Evolutionary conservation across 2,797 vertebrate species (phyloP).

Genomic region (Poeciliopsis turneri): DNA sequence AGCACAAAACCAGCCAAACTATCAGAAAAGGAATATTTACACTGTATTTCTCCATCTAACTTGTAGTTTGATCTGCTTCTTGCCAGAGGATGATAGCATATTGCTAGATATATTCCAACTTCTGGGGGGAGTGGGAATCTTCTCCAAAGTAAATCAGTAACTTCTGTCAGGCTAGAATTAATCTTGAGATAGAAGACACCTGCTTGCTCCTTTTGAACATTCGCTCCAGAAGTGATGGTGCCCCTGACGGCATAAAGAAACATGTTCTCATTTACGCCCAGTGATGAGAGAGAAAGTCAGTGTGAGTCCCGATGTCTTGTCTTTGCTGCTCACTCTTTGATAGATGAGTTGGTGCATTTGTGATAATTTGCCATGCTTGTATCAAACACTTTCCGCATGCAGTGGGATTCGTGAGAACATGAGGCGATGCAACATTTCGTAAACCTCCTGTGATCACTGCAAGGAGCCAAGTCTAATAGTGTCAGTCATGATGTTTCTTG

Average conservation of each 20-base stretch:
- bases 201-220: slow-evolving; percentile 31
- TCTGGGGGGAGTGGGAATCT: background rate
- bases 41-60: background rate
- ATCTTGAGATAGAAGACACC: slow-evolving; percentile 11
- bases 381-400: slow-evolving; percentile 36
- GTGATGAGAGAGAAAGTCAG: slow-evolving; percentile 36
- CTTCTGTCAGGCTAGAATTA: slow-evolving; percentile 21
- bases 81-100: background rate
- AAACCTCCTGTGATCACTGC: slow-evolving; percentile 36
- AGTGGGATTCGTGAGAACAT: slow-evolving; percentile 19
- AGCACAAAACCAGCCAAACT: slow-evolving; percentile 1
- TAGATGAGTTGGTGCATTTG: slow-evolving; percentile 24
- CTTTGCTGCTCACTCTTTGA: slow-evolving; percentile 49
- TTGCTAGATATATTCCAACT: slow-evolving; percentile 3
- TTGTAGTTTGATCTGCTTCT: background rate
- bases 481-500: slow-evolving; percentile 8
- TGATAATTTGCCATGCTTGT: slow-evolving; percentile 33
- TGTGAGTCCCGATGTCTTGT: slow-evolving; percentile 31
- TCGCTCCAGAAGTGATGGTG: slow-evolving; percentile 25
- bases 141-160: background rate
- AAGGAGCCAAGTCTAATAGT: slow-evolving; percentile 6
- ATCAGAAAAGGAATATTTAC: background rate
- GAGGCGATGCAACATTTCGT: slow-evolving; percentile 27
- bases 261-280: slow-evolving; percentile 30
- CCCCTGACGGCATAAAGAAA: slow-evolving; percentile 20